Base-by-base conservation (phyloP, 2,113 vertebrate genomes). In the Hippopotamus amphibius region DNA sequence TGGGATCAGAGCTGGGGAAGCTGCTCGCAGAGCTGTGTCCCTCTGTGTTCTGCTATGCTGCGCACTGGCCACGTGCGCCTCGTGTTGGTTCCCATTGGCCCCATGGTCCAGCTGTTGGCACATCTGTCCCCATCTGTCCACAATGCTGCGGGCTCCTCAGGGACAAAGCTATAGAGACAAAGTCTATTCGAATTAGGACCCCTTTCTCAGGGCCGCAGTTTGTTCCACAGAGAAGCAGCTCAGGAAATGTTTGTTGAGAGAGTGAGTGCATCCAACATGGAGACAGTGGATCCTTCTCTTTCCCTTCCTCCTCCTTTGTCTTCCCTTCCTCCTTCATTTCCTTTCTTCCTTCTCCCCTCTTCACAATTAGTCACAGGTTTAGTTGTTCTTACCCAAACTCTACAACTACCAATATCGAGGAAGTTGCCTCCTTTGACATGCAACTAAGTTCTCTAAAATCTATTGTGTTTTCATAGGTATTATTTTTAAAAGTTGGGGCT, bases 1-100 rank as follows among this genome's bases (percentile, higher is more conserved):
- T 28, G 43, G 68, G 53, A 53, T 46, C 41, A 61, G 63, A 83
- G 21, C 15, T 0, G 21, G 37, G 59, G 59, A 48, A 37, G 11
- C 19, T 37, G 24, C 16, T 14, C 15, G 1, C 1, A 46, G 48
- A 79, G 30, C 65, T 1, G 0, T 55, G n/a, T 1, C 72, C 7
- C 22, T 7, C 28, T 3, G 2, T 2, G 16, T 7, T 10, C 33
- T 0, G 0, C 21, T 1, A 14, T 30, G 66, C 30, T 41, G n/a
- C 37, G 43, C 41, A 37, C 30, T 46, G 30, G 41, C 6, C 8
- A 53, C 11, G 69, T 50, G 19, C 3, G 2, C 17, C 43, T 41
- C 2, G 0, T 37, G 24, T 50, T 26, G 11, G 30, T 41, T 79
- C 26, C 59, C 21, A 48, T 0, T 30, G 59, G 48, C 28, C 14